Base-by-base conservation (phyloP, 2,888 invertebrate genomes). In the Drosophila nr. fundita region DNA sequence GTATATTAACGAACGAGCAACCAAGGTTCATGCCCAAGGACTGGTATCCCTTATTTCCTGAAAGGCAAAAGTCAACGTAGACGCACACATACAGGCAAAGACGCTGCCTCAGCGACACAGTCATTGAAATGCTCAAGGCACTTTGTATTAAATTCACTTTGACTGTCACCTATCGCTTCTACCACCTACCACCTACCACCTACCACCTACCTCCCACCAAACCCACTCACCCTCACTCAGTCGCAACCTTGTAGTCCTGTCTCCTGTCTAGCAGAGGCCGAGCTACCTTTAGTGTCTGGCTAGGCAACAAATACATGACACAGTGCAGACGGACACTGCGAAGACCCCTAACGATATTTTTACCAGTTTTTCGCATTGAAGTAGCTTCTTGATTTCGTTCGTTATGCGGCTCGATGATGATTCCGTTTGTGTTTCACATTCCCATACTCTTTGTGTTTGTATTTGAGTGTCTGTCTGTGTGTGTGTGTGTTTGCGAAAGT, bases 91-190 rank as follows among this genome's bases (percentile, higher is more conserved):
- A 50, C 49, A 60, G 15, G 15, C 49, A 42, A 49, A 54, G 42
- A 42, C 60, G 49, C 48, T 57, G 59, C 59, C 38, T 61, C 50
- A 48, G 42, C 54, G 60, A 42, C 62, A 54, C 48, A 69, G 71
- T 63, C 76, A 80, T 82, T 80, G 82, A 82, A 82, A 82, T 77
- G 82, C 82, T 80, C 55, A 63, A 76, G 78, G 81, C 78, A 81
- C 76, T 83, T 83, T 83, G 73, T 79, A 81, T 83, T 81, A 81
- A 83, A 83, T 83, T 83, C 83, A 83, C 83, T 83, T 83, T 83
- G 79, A 73, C 71, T 77, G 83, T 83, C 81, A 79, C 81, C 80
- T 78, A 83, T 70, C 74, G 68, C 50, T 15, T 32, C 36, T 2
- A 4, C 13, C 49, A 18, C 32, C n/a, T n/a, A 13, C 24, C 13